Evolutionary conservation across 2,797 vertebrate species (phyloP).

Genomic region (Hafferia zeledoni): DNA sequence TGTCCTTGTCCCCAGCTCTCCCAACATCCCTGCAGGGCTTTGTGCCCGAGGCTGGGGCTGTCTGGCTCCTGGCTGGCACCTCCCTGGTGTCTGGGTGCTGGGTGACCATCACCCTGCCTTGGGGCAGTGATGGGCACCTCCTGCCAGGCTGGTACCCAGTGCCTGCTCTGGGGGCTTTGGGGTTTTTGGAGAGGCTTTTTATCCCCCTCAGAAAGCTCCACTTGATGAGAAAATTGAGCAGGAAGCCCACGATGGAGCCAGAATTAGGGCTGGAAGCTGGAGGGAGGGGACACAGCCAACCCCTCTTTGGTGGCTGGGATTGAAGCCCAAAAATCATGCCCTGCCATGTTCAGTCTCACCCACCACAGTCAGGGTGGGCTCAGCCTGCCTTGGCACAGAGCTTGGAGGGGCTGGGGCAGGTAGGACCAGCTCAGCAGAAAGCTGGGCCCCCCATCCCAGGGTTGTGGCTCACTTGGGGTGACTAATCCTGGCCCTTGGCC

Average conservation of each 20-base stretch:
- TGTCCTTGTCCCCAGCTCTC: neutral
- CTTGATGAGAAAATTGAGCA: neutral
- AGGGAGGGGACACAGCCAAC: neutral
- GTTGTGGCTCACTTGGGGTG: neutral
- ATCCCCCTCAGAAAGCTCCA: fast-evolving
- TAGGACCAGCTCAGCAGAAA: neutral
- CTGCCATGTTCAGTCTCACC: fast-evolving
- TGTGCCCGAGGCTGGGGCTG: neutral
- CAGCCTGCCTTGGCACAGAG: fast-evolving
- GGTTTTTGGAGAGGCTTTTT: neutral
- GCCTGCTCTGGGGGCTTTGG: no score
- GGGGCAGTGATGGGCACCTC: neutral
- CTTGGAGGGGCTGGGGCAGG: neutral
- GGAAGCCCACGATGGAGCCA: fast-evolving
- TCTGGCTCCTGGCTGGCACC: neutral
- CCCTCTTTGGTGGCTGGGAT: fast-evolving
- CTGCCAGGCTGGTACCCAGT: neutral
- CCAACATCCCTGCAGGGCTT: neutral
- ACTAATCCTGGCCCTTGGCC: conserved; percentile 32
- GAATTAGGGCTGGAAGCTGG: fast-evolving
- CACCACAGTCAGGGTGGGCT: neutral
- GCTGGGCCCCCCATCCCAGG: neutral
- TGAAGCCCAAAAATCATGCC: fast-evolving
- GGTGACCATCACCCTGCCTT: fast-evolving
- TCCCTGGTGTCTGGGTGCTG: neutral